A percentile compares a stretch with the other conserved stretches of the same genome.
phyloP scores from a whole-genome alignment of 2,113 vertebrate genomes.

The Beaufortia kweichowensis region DNA sequence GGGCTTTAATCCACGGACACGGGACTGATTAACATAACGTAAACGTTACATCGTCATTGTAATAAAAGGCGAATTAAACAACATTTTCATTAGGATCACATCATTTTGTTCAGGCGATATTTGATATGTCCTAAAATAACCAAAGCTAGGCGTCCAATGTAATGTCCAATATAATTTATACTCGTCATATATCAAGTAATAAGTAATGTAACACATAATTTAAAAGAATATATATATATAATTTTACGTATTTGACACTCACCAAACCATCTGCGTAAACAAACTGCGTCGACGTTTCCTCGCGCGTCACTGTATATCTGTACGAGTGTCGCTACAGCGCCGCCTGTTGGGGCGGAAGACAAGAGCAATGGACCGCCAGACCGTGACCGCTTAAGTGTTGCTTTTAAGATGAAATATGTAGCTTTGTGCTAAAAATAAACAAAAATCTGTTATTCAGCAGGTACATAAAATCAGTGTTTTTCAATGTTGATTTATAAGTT shows the following conservation, averaged over 20 bases:
- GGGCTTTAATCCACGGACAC: no score
- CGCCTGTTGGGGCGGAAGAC: neutral
- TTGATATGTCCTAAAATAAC: neutral
- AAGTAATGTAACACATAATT: neutral
- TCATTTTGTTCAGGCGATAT: neutral
- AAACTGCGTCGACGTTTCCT: neutral
- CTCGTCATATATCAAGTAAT: neutral
- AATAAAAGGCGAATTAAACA: neutral
- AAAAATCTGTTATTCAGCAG: no score
- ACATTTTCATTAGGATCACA: neutral
- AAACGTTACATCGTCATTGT: neutral
- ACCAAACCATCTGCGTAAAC: conserved; percentile 16
- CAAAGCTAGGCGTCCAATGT: neutral
- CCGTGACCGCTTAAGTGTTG: no score
- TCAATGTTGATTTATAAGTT: no score
- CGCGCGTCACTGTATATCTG: neutral
- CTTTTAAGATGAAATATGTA: no score
- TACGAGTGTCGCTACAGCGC: neutral
- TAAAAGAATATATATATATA: neutral
- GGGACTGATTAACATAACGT: no score
- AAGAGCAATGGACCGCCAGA: neutral
- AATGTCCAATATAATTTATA: no score
- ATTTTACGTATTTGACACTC: neutral
- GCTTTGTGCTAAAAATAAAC: no score
- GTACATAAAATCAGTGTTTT: no score